Conservation (phyloP, 1,140 invertebrate species). For the Drosophila albomicans region DNA sequence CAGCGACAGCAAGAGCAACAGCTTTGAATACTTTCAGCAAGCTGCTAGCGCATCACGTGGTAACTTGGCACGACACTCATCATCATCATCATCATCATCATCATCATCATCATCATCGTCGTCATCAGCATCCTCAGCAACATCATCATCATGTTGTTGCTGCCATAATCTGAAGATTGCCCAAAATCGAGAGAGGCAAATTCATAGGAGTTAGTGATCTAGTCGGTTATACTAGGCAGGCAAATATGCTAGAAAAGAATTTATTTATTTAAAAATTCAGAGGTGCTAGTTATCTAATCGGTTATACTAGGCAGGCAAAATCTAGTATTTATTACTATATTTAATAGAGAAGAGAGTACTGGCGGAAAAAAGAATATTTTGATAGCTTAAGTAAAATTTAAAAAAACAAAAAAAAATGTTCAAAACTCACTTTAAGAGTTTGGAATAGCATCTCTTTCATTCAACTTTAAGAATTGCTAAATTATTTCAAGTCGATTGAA, state of each 20-base stretch:
- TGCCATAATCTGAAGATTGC: constrained; percentile 49
- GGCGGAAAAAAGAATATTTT: too few species aligned
- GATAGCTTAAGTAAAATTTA: too few species aligned
- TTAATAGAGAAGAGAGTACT: too few species aligned
- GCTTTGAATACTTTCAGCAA: constrained; percentile 10
- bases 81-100: constrained; percentile 20
- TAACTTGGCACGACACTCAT: constrained; percentile 46
- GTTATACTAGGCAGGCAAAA: too few species aligned
- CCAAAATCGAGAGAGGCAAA: constrained; percentile 27
- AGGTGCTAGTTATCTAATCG: too few species aligned
- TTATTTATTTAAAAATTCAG: background rate
- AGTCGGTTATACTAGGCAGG: background rate
- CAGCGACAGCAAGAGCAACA: constrained; percentile 23
- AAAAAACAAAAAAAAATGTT: too few species aligned
- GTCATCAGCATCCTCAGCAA: constrained; percentile 26
- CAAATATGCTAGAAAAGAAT: constrained; percentile 4
- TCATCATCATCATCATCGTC: constrained; percentile 12
- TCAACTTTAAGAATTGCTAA: too few species aligned
- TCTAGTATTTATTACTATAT: too few species aligned
- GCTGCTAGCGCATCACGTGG: constrained; percentile 38
- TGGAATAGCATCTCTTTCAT: too few species aligned
- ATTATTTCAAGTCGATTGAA: too few species aligned
- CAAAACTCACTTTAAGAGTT: too few species aligned
- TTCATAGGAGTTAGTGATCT: constrained; percentile 16
- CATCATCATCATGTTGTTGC: constrained; percentile 33